Percentiles rank a stretch among this genome's conserved stretches.
Conservation (phyloP, 1,140 invertebrate species). For the Contarinia nasturtii region DNA sequence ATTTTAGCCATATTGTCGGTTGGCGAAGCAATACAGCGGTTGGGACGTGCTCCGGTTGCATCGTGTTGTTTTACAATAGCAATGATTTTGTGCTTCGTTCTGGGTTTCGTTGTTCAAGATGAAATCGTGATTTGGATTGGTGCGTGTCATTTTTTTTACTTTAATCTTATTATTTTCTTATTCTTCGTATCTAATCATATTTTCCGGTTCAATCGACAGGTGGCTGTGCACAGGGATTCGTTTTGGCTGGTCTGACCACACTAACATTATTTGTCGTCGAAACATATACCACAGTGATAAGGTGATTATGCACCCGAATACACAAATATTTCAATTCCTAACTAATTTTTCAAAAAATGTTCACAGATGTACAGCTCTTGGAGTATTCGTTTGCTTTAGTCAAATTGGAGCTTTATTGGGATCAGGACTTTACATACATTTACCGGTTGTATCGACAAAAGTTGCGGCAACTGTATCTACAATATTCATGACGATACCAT, state of each 20-base stretch:
- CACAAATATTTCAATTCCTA: too few relatives aligned
- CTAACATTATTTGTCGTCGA: not conserved
- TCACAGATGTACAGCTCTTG: conserved; percentile 2
- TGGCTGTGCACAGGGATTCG: too few relatives aligned
- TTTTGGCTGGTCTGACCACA: not conserved
- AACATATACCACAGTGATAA: conserved; percentile 1
- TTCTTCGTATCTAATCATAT: too few relatives aligned
- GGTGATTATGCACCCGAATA: too few relatives aligned
- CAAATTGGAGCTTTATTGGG: conserved; percentile 1
- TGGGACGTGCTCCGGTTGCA: not conserved
- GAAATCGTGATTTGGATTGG: not conserved
- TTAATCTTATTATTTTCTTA: too few relatives aligned
- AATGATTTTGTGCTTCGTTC: not conserved
- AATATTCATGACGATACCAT: not conserved
- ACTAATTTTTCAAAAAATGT: too few relatives aligned
- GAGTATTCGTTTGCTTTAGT: not conserved
- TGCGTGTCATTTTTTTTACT: not conserved
- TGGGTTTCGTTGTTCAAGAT: not conserved
- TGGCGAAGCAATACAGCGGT: not conserved
- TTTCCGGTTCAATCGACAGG: too few relatives aligned
- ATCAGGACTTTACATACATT: not conserved
- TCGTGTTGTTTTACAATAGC: not conserved
- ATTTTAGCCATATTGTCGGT: not conserved
- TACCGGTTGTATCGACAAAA: not conserved
- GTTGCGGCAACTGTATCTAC: conserved; percentile 1